Base-by-base conservation (phyloP, 2,113 vertebrate genomes). In the Lutjanus erythropterus region DNA sequence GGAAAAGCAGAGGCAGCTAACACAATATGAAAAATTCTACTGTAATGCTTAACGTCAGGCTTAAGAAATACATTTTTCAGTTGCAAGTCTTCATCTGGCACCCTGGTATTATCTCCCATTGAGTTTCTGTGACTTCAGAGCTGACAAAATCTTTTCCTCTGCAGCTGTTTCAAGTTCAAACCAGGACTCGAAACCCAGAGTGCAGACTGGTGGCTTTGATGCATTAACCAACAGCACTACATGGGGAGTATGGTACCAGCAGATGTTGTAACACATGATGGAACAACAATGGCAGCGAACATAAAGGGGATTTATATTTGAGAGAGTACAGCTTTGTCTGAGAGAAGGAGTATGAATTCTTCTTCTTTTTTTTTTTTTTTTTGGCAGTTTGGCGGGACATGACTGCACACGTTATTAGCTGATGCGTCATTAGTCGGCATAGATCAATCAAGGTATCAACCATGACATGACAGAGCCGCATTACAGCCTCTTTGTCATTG, bases 211-310 rank as follows among this genome's bases (percentile, higher is more conserved):
- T 66, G 71, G 72, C 81, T 88, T 78, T 86, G 66, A 86, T 87
- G 61, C 58, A 90, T 88, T 85, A 86, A 83, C 70, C 85, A 89
- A 9, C 76, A 70, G 77, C 56, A 53, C 76, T 70, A 73, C 74
- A 80, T 18, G 47, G 67, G 37, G 73, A 75, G 47, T 61, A n/a
- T 52, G 64, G 41, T 33, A 58, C 33, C 58, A 70, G 47, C 80
- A 88, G 74, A 84, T 86, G 78, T 15, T 71, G 47, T 58, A 75
- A 78, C 42, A 80, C 75, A 80, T 61, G 56, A 77, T 2, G 0
- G 35, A 59, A 58, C 29, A 74, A 80, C 82, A 84, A 61, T 61
- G 7, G 8, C 61, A 65, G 49, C 46, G 66, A 31, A 69, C 31
- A 67, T 41, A 46, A 65, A 73, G 27, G 14, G 56, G 65, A 72